These are phyloP conservation scores for Cartodere bifasciata DNA, from an alignment of 2,888 invertebrate genomes.

Conservation along the genomic window DNA sequence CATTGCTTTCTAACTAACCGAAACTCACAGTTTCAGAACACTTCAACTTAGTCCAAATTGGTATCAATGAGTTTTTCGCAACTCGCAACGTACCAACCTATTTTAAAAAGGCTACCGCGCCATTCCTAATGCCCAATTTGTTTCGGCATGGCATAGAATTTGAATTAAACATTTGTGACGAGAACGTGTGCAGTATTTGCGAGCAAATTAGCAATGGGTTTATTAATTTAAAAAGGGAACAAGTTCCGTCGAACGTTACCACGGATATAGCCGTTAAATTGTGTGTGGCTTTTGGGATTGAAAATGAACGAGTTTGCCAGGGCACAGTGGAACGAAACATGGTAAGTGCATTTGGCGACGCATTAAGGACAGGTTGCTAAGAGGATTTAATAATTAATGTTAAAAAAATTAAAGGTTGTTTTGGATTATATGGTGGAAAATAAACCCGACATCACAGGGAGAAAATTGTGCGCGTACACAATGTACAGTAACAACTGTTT, in stretches of 20 bases:
- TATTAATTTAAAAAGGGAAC: too few relatives aligned
- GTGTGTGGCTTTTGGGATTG: constrained; percentile 45
- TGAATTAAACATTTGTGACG: constrained; percentile 8
- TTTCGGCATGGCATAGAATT: constrained; percentile 13
- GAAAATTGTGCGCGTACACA: constrained; percentile 42
- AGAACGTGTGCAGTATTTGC: too few relatives aligned
- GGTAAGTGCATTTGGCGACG: constrained; percentile 33
- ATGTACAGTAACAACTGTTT: constrained; percentile 34
- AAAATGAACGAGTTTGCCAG: constrained; percentile 46
- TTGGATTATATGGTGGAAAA: constrained; percentile 45
- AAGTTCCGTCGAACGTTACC: too few relatives aligned
- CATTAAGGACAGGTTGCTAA: not conserved
- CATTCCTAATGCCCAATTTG: constrained; percentile 16
- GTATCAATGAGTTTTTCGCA: constrained; percentile 15
- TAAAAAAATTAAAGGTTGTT: constrained; percentile 38
- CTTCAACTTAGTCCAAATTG: constrained; percentile 7
- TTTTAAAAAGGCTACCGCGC: constrained; percentile 13
- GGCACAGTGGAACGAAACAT: constrained; percentile 46
- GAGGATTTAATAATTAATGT: constrained; percentile 1
- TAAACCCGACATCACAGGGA: constrained; percentile 37
- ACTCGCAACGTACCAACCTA: constrained; percentile 15
- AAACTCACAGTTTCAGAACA: constrained; percentile 10
- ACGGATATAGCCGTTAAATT: constrained; percentile 19
- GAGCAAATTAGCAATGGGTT: too few relatives aligned
- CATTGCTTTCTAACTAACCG: too few relatives aligned